Evolutionary conservation across 2,113 vertebrate species (phyloP).

Genomic region (Ciconia boyciana): DNA sequence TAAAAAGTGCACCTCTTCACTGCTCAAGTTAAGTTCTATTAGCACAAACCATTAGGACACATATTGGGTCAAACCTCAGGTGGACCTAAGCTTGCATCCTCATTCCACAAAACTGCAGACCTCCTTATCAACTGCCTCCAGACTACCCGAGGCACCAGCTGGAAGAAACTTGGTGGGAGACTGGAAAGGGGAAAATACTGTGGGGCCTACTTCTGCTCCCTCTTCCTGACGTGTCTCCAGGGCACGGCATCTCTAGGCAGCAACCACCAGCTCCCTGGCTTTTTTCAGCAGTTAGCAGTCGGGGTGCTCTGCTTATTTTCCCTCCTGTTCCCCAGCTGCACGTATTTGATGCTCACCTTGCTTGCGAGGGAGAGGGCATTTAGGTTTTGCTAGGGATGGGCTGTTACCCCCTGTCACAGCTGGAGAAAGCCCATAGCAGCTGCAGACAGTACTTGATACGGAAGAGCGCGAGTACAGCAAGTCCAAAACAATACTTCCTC

Average conservation of each 20-base stretch:
- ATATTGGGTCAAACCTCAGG: rapidly evolving
- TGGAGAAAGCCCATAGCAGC: background rate
- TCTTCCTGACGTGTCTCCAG: rapidly evolving
- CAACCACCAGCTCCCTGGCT: background rate
- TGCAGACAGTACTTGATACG: rapidly evolving
- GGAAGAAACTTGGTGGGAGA: background rate
- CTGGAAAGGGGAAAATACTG: background rate
- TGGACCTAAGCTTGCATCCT: background rate
- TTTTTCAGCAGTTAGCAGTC: background rate
- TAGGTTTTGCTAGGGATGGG: background rate
- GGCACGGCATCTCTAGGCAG: background rate
- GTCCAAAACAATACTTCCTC: background rate
- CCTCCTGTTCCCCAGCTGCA: background rate
- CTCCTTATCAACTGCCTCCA: background rate
- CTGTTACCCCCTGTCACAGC: rapidly evolving
- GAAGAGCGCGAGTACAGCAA: rapidly evolving
- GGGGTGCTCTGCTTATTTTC: background rate
- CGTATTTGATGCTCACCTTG: background rate
- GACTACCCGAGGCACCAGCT: background rate
- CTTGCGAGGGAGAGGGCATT: background rate
- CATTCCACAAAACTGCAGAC: background rate
- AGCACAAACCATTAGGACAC: background rate
- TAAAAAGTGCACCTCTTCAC: background rate
- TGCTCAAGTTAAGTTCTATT: background rate
- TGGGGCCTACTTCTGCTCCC: rapidly evolving